Evolutionary conservation across 2,113 vertebrate species (phyloP).

Genomic region (Anguilla rostrata): DNA sequence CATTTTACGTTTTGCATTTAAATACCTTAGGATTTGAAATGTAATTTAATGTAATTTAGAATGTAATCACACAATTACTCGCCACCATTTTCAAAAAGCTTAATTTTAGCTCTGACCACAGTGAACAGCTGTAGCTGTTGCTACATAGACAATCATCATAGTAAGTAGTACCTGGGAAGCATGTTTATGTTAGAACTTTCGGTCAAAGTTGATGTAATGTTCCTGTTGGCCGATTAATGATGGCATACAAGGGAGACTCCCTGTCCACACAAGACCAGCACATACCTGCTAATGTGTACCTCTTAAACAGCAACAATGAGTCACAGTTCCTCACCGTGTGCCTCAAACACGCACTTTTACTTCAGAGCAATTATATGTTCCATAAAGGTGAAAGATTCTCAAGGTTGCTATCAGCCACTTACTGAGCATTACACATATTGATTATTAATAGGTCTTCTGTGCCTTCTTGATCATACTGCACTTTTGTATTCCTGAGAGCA

Average conservation of each 20-base stretch:
- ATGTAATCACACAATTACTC: not conserved
- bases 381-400: not conserved
- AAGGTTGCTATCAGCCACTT: not conserved
- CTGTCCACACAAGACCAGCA: not conserved
- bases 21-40: no score
- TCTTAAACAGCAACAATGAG: not conserved
- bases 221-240: not conserved
- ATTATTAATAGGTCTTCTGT: not conserved
- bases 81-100: not conserved
- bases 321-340: not conserved
- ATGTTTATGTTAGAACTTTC: slow-evolving; percentile 36
- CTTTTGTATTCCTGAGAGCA: no score
- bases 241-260: not conserved
- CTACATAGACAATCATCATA: slow-evolving; percentile 45
- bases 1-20: not conserved
- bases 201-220: not conserved
- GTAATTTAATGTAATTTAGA: not conserved
- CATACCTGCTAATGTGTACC: not conserved
- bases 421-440: not conserved
- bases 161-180: slow-evolving; percentile 64
- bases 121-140: slow-evolving; percentile 13
- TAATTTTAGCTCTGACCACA: not conserved
- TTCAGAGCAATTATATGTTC: not conserved
- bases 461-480: no score
- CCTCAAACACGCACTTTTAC: not conserved